Base-by-base conservation (phyloP, 2,113 vertebrate genomes). In the Brachyistius frenatus region DNA sequence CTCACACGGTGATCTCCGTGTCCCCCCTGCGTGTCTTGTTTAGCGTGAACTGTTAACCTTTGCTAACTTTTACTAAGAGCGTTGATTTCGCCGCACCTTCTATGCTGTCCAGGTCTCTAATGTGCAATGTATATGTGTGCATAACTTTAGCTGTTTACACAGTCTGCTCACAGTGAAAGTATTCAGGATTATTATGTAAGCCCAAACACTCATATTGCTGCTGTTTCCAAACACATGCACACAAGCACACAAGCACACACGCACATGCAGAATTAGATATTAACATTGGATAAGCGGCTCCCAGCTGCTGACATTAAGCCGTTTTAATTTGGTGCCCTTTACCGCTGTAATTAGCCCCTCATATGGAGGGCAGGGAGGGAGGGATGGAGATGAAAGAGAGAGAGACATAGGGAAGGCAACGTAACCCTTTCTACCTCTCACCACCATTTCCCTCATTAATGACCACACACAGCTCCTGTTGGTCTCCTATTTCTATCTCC, bases 271-370 rank as follows among this genome's bases (percentile, higher is more conserved):
- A 83, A 72, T 74, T 37, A 75, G 76, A 89, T 84, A 80, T 91
- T 80, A 78, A 68, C 62, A 73, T 70, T 67, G 66, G 81, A 89
- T 92, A 88, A 91, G 72, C 85, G 81, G 88, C 80, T 86, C 81
- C 89, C 90, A 91, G 90, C 94, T 92, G 92, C 86, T 89, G 93
- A 94, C 94, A 94, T 95, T 94, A 94, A 93, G 89, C 90, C 83
- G 88, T 89, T 93, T 94, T 94, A 93, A 95, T 95, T 92, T 88
- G 89, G 75, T 95, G 94, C 92, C 95, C 93, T 95, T 95, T 95
- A 89, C 91, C 86, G 84, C 87, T 68, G 89, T 87, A 95, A 95
- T 95, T 94, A 89, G 73, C 83, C 87, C 88, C 83, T 86, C 73
- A 81, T 83, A 87, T 81, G 76, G 86, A 56, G 39, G 37, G 58